Percentiles rank a stretch among this genome's conserved stretches.
Conservation (phyloP, 2,888 invertebrate genomes). For the Syrista parreyssii region DNA sequence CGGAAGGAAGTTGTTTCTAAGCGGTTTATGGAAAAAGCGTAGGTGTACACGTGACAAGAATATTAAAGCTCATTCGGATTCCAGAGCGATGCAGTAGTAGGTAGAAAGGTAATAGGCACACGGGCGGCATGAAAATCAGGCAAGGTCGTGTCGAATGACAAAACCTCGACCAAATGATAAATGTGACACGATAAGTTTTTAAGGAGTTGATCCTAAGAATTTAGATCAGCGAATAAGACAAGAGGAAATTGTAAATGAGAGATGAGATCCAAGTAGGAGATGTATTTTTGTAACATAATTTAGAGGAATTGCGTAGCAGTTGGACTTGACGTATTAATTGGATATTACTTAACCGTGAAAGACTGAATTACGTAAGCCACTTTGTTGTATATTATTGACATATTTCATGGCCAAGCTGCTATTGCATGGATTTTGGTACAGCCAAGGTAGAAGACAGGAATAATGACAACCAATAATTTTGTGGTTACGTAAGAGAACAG, state of each 20-base stretch:
- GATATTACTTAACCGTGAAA: not conserved
- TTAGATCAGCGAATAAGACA: not conserved
- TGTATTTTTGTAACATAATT: not conserved
- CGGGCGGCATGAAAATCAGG: not conserved
- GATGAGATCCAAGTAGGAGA: not conserved
- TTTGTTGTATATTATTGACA: not conserved
- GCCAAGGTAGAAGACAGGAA: not conserved
- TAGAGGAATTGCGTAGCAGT: not conserved
- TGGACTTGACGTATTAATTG: not conserved
- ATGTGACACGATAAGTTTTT: not conserved
- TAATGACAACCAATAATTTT: not conserved
- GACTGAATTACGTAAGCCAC: not conserved
- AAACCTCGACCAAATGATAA: not conserved
- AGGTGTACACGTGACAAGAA: conserved; percentile 24
- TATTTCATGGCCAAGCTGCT: not conserved
- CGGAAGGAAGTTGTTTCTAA: conserved; percentile 29
- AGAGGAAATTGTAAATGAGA: not conserved
- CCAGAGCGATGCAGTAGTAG: not conserved
- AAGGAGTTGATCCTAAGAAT: not conserved
- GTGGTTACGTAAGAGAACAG: not conserved
- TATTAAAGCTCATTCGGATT: not conserved
- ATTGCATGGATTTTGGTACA: not conserved
- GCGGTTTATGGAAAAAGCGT: conserved; percentile 34
- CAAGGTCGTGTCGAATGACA: not conserved
- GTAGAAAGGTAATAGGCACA: not conserved